These are phyloP conservation scores for Limnephilus marmoratus DNA, from an alignment of 2,888 invertebrate genomes.

Conservation along the genomic window DNA sequence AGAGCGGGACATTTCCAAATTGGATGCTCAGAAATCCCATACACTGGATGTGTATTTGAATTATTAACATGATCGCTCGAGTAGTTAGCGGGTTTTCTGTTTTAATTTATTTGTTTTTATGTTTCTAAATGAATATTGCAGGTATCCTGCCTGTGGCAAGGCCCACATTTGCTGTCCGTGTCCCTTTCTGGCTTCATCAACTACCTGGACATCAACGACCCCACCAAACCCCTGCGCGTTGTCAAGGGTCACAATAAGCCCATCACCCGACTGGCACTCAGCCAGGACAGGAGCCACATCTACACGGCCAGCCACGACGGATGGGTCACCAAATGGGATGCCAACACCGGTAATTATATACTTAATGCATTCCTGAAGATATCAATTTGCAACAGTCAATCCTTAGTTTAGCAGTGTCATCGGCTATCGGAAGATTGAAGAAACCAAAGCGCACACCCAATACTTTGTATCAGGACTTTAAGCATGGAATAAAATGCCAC, in stretches of 20 bases:
- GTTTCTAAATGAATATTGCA: constrained; percentile 69
- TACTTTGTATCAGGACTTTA: no score
- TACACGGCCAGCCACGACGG: constrained; percentile 98
- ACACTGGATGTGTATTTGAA: no score
- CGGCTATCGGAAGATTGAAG: neutral
- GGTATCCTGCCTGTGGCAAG: constrained; percentile 98
- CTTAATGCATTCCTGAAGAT: neutral
- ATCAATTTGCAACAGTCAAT: no score
- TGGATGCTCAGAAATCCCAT: no score
- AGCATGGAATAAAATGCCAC: no score
- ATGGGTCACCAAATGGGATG: constrained; percentile 90
- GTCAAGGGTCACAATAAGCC: constrained; percentile 99
- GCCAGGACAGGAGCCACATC: constrained; percentile 85
- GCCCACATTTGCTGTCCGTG: constrained; percentile 90
- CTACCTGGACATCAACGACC: constrained; percentile 92
- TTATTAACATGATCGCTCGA: no score
- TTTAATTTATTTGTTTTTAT: constrained; percentile 3
- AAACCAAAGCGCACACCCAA: no score
- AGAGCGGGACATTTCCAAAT: no score
- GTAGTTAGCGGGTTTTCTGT: no score
- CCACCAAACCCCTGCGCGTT: constrained; percentile 86
- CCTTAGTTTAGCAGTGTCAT: no score
- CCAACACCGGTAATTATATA: constrained; percentile 77
- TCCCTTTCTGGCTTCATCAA: constrained; percentile 97
- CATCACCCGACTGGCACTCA: constrained; percentile 91